These are phyloP conservation scores for Dicerorhinus sumatrensis DNA, from an alignment of 2,113 vertebrate species.

Conservation along the genomic window DNA sequence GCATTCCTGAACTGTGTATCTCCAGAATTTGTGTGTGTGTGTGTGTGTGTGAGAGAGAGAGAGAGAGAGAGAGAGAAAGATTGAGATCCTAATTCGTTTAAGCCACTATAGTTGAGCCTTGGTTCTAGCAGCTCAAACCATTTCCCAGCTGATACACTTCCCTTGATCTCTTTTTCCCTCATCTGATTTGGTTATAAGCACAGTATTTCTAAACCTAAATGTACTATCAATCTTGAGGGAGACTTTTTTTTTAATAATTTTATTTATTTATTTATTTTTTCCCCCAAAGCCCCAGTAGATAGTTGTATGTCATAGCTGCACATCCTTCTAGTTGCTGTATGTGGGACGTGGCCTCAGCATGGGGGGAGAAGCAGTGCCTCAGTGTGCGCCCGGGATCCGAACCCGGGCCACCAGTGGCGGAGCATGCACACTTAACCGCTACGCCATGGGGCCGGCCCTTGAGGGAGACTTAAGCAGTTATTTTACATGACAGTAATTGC, in stretches of 20 bases:
- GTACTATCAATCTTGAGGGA: neutral
- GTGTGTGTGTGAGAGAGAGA: neutral
- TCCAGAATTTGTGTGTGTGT: neutral
- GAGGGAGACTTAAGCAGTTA: conserved; percentile 43
- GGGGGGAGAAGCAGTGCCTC: no score
- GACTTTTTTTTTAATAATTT: no score
- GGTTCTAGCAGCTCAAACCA: neutral
- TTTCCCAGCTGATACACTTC: neutral
- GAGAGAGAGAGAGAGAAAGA: neutral
- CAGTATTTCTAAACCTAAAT: conserved; percentile 20
- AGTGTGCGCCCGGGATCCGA: no score
- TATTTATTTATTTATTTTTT: no score
- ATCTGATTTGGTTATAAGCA: neutral
- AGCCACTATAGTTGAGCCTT: neutral
- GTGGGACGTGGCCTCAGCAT: no score
- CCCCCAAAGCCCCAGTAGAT: no score
- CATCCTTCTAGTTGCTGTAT: no score
- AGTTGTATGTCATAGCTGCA: no score
- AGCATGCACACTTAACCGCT: no score
- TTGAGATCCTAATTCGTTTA: neutral
- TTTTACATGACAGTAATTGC: neutral
- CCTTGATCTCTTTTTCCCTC: neutral
- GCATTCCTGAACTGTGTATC: neutral
- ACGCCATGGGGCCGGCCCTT: no score
- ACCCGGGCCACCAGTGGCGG: no score